Base-by-base conservation (phyloP, 2,797 vertebrate genomes). In the Chiroxiphia lanceolata region DNA sequence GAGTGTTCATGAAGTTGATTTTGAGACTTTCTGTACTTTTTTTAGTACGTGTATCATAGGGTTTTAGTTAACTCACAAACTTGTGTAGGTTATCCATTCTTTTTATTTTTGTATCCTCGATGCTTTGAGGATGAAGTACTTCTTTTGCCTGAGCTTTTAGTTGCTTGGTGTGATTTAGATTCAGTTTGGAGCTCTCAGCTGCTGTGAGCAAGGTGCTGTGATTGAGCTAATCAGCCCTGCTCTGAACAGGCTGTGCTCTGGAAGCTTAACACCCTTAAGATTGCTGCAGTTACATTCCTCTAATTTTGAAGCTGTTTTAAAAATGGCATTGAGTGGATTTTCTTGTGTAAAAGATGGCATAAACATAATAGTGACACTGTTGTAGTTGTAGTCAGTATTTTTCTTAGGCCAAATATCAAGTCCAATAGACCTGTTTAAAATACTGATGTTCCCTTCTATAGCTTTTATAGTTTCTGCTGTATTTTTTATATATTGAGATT, bases 151-250 rank as follows among this genome's bases (percentile, higher is more conserved):
- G 18, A 67, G 56, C 33, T 87, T 64, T 50, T 38, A 47, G 45
- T 71, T 91, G 76, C 45, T 71, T 64, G 57, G 16, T 91, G 19
- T 64, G 79, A 87, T 91, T 85, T 72, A 74, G 67, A 91, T 88
- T 51, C 65, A 64, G 31, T 84, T 48, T 76, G 77, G 59, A 89
- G 63, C 54, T 59, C 59, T 69, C 15, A 2, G 14, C 48, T 93
- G 90, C 87, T 10, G 15, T 83, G 48, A 71, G 45, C 34, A 72
- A 56, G 89, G 57, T 27, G 45, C 74, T 88, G 80, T 92, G 92
- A 86, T 82, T 57, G 93, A 90, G 77, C 63, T 93, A 54, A 91
- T 92, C 86, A 90, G 81, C 63, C 34, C 42, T 56, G 63, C 44
- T 67, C 40, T 51, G 71, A 70, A 48, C 84, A 74, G 70, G 11